phyloP scores from a whole-genome alignment of 2,113 vertebrate genomes.

The Geococcyx californianus region DNA sequence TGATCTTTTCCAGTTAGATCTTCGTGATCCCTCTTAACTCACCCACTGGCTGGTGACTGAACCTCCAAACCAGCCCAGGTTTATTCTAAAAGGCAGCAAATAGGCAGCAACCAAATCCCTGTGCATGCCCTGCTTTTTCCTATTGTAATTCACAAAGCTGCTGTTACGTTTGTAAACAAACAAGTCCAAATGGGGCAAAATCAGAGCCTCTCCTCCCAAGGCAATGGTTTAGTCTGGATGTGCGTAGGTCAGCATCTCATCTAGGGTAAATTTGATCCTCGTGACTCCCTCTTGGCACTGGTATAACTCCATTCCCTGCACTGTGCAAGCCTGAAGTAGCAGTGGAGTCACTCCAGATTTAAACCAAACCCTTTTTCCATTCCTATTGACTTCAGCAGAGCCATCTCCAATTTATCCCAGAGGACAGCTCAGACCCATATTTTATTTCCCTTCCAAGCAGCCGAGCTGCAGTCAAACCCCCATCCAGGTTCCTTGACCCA shows the following conservation, averaged over 20 bases:
- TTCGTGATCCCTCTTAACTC: not conserved
- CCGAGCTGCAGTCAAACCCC: not conserved
- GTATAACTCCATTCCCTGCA: not conserved
- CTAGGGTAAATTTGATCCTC: not conserved
- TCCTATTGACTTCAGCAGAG: not conserved
- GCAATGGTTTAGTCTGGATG: accelerated
- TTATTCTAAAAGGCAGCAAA: not conserved
- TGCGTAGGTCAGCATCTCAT: not conserved
- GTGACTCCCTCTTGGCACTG: not conserved
- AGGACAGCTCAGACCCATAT: not conserved
- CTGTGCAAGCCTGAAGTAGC: not conserved
- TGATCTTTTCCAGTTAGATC: not conserved
- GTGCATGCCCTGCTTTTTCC: not conserved
- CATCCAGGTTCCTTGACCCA: slow-evolving; percentile 33
- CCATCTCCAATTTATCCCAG: not conserved
- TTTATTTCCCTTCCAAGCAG: not conserved
- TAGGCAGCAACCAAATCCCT: accelerated
- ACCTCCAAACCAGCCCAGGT: not conserved
- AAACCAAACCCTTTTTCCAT: not conserved
- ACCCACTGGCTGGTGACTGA: accelerated
- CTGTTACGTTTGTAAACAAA: slow-evolving; percentile 24
- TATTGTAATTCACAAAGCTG: not conserved
- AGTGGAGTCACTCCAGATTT: not conserved
- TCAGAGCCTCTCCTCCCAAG: not conserved
- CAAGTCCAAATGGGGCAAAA: not conserved